phyloP scores from a whole-genome alignment of 2,888 invertebrate genomes.

The Xanthia togata region DNA sequence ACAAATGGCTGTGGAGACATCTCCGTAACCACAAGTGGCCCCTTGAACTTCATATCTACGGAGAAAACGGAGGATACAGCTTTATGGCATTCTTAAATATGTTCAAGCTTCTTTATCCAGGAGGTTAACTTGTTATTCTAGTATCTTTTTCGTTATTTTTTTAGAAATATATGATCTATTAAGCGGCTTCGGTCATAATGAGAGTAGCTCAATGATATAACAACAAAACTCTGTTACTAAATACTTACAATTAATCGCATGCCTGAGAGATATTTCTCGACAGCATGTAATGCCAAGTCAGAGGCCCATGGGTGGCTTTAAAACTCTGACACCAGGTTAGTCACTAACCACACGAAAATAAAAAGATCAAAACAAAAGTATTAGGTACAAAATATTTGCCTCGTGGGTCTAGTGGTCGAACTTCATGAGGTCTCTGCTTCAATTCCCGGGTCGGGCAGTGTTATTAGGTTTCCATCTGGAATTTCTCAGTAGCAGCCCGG shows the following conservation, averaged over 20 bases:
- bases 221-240: not conserved
- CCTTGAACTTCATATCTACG: slow-evolving; percentile 79
- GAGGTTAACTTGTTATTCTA: slow-evolving; percentile 73
- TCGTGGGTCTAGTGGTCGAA: too few relatives aligned
- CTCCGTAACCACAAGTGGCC: slow-evolving; percentile 81
- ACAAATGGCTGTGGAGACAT: slow-evolving; percentile 73
- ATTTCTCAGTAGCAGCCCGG: too few relatives aligned
- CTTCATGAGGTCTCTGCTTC: too few relatives aligned
- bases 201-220: not conserved
- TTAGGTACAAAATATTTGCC: slow-evolving; percentile 16
- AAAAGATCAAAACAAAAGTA: not conserved
- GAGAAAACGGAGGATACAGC: slow-evolving; percentile 73
- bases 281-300: too few relatives aligned
- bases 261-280: too few relatives aligned
- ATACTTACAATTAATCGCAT: not conserved
- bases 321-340: too few relatives aligned
- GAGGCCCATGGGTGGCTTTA: too few relatives aligned
- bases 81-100: slow-evolving; percentile 83
- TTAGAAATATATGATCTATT: too few relatives aligned
- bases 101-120: slow-evolving; percentile 82
- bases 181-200: not conserved
- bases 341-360: too few relatives aligned
- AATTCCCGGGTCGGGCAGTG: too few relatives aligned
- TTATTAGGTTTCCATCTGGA: too few relatives aligned
- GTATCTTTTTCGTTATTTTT: not conserved